Percentiles rank a stretch among this genome's conserved stretches.
phyloP scores from a whole-genome alignment of 1,140 invertebrate species.

The Xylocopa sonorina region DNA sequence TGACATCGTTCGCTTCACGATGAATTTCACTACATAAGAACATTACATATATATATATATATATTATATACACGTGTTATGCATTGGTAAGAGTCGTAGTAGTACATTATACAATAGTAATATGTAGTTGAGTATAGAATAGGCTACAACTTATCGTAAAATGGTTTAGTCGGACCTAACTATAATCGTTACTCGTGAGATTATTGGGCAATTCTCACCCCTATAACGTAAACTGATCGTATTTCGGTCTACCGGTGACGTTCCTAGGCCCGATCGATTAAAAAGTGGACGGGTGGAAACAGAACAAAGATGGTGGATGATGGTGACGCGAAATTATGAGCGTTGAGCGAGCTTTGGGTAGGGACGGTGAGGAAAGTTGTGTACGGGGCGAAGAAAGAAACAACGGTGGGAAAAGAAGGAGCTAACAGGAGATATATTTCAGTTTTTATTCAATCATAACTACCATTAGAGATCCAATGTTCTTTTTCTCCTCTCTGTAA shows the following conservation, averaged over 20 bases:
- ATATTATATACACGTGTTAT: constrained; percentile 72
- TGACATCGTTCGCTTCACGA: constrained; percentile 49
- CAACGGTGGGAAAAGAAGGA: constrained; percentile 47
- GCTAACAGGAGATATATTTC: constrained; percentile 78
- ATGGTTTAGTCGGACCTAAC: constrained; percentile 69
- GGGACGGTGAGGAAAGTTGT: neutral
- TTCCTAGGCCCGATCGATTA: constrained; percentile 63
- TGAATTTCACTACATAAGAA: constrained; percentile 75
- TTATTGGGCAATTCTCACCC: constrained; percentile 39
- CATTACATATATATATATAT: constrained; percentile 73
- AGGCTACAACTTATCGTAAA: constrained; percentile 76
- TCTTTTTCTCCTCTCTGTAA: constrained; percentile 57
- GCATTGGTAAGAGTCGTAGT: constrained; percentile 77
- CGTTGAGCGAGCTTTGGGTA: neutral
- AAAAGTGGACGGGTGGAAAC: constrained; percentile 59
- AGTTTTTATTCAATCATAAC: constrained; percentile 76
- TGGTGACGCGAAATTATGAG: neutral
- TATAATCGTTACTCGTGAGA: constrained; percentile 66
- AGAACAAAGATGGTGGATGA: constrained; percentile 29
- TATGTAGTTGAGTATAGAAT: constrained; percentile 75
- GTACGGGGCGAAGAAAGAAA: neutral
- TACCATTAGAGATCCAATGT: constrained; percentile 76
- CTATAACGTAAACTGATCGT: constrained; percentile 50
- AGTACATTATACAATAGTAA: constrained; percentile 74
- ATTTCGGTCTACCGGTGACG: constrained; percentile 57